Percentiles rank a stretch among this genome's conserved stretches.
Evolutionary conservation across 2,797 vertebrate species (phyloP).

Genomic region (Rhadinocentrus ornatus): DNA sequence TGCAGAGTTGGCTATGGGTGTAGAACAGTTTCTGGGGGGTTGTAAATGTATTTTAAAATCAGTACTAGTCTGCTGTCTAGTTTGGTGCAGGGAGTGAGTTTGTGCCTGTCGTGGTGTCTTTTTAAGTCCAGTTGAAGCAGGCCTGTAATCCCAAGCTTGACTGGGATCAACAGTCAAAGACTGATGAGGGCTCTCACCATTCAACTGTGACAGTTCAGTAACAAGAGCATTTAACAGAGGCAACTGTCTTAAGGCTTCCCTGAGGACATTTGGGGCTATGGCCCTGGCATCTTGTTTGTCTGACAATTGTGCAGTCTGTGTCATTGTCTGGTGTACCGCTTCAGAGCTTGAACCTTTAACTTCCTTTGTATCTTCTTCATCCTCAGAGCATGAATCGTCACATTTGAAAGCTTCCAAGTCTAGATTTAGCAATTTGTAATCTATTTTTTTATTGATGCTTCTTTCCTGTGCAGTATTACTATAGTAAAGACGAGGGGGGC

Average conservation of each 20-base stretch:
- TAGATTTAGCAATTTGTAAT: conserved; percentile 33
- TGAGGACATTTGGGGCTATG: conserved; percentile 35
- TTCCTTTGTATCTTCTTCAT: conserved; percentile 24
- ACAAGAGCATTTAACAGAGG: conserved; percentile 90
- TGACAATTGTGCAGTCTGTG: not conserved
- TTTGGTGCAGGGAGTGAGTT: conserved; percentile 8
- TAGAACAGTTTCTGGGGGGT: conserved; percentile 36
- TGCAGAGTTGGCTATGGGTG: conserved; percentile 22
- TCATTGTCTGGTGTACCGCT: conserved; percentile 10
- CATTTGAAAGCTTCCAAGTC: conserved; percentile 41
- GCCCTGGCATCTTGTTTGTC: conserved; percentile 14
- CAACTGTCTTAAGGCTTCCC: conserved; percentile 78
- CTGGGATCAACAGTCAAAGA: conserved; percentile 75
- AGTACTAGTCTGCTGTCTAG: conserved; percentile 25
- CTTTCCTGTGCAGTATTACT: conserved; percentile 55
- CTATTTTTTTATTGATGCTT: conserved; percentile 21
- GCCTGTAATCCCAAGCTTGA: conserved; percentile 77
- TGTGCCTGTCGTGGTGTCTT: conserved; percentile 15
- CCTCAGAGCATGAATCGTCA: conserved; percentile 58
- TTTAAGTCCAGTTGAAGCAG: conserved; percentile 17
- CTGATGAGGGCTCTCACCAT: conserved; percentile 43
- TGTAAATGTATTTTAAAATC: conserved; percentile 22
- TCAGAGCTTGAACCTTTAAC: not conserved
- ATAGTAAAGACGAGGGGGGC: conserved; percentile 89
- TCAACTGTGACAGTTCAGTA: conserved; percentile 87